These are phyloP conservation scores for Poecilia picta DNA, from an alignment of 2,797 vertebrate species.

Conservation along the genomic window DNA sequence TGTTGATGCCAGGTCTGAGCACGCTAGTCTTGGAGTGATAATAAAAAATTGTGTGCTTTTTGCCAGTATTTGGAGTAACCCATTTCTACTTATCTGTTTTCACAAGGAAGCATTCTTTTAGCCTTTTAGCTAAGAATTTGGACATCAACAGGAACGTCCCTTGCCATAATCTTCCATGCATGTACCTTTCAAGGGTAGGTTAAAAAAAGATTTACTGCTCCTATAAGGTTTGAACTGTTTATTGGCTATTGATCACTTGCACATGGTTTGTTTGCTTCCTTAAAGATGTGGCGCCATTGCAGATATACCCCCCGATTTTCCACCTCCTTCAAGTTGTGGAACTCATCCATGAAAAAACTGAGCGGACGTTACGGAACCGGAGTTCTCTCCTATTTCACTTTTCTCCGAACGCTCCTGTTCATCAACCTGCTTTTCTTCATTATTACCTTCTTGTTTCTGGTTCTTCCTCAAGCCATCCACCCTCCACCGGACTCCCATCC, in stretches of 20 bases:
- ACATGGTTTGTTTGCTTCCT: not conserved
- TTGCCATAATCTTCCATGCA: not conserved
- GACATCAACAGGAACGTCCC: slow-evolving; percentile 31
- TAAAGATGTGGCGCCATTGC: slow-evolving; percentile 72
- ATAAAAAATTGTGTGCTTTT: not conserved
- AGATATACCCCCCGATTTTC: slow-evolving; percentile 68
- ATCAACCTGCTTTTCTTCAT: slow-evolving; percentile 83
- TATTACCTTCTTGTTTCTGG: slow-evolving; percentile 80
- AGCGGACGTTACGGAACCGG: slow-evolving; percentile 87
- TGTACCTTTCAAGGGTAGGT: slow-evolving; percentile 45
- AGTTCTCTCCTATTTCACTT: slow-evolving; percentile 90
- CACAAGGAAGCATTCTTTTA: slow-evolving; percentile 47
- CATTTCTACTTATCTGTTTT: not conserved
- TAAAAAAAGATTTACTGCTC: not conserved
- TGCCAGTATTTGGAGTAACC: not conserved
- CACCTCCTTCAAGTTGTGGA: slow-evolving; percentile 75
- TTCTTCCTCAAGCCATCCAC: slow-evolving; percentile 80
- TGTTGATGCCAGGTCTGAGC: not conserved
- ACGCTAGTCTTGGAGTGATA: no score
- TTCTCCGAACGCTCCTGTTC: slow-evolving; percentile 85
- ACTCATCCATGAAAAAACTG: slow-evolving; percentile 82
- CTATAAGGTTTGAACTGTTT: not conserved
- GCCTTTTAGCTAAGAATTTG: slow-evolving; percentile 7
- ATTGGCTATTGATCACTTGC: not conserved
- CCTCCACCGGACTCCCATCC: not conserved